These are phyloP conservation scores for Sphecodes monilicornis DNA, from an alignment of 2,888 invertebrate species.

Conservation along the genomic window DNA sequence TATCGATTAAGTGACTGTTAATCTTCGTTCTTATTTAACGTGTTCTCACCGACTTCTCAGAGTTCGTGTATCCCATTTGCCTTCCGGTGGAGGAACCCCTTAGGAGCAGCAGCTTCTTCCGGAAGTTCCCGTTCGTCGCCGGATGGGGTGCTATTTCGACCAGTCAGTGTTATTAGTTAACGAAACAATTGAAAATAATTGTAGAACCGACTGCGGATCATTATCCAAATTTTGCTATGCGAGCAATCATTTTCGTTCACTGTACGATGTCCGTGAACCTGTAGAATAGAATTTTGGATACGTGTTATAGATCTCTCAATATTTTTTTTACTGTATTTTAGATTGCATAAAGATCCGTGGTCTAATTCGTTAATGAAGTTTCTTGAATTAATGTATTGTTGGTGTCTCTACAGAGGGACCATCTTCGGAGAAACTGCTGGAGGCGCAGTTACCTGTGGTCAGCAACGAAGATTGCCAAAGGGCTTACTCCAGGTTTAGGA, in stretches of 20 bases:
- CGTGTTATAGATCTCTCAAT: too few relatives aligned
- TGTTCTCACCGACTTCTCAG: conserved; percentile 84
- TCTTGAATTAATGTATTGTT: background rate
- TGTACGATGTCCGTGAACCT: too few relatives aligned
- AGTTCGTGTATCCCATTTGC: conserved; percentile 90
- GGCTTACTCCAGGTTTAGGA: conserved; percentile 86
- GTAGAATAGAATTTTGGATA: too few relatives aligned
- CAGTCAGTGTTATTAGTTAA: conserved; percentile 87
- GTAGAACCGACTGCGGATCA: background rate
- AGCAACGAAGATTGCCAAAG: conserved; percentile 87
- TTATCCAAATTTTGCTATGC: background rate
- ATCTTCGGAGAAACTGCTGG: conserved; percentile 88
- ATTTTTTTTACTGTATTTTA: too few relatives aligned
- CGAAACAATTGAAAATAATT: too few relatives aligned
- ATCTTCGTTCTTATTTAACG: background rate
- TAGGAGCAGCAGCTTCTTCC: conserved; percentile 86
- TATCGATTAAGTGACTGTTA: background rate
- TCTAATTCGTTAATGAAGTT: background rate
- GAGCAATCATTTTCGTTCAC: too few relatives aligned
- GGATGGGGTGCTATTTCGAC: conserved; percentile 93
- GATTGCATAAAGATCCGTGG: background rate
- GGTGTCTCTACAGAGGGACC: conserved; percentile 87
- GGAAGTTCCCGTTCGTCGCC: conserved; percentile 89
- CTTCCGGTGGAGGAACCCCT: conserved; percentile 87
- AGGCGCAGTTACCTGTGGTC: conserved; percentile 90